Evolutionary conservation across 1,140 invertebrate genomes (phyloP), one percentile per base, ranked within the genome.

Genomic region (Drosophila parabipectinata): DNA sequence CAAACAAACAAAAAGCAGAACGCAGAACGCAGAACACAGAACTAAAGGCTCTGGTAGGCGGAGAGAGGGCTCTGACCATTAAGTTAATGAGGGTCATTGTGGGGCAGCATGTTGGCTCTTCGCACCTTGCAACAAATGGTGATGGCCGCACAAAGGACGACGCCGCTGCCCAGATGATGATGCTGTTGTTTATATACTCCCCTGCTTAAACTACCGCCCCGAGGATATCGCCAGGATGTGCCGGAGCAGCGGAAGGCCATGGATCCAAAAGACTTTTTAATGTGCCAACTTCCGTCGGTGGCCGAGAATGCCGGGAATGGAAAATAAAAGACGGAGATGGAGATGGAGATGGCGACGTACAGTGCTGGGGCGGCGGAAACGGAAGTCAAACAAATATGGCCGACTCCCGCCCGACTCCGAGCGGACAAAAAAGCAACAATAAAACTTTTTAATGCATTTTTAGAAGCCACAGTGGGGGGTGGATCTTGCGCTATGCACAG

Each of bases 321-420:
- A 64, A 32, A 30, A 18, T 30, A 67, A 61, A 64, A 28, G 34
- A 18, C 54, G 61, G 53, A 47, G 71, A n/a, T 56, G 61, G 53
- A 47, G 71, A 62, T 48, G 57, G 47, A 48, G 71, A 58, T 30
- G 60, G 51, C 28, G 48, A 64, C 53, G 53, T 44, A 56, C 41
- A 26, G 41, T 45, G 34, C 74, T 55, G 56, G 26, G 5, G 26
- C 59, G 69, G 55, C 80, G 80, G 81, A 84, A 84, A 80, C 80
- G 81, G 80, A 84, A 84, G 81, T 67, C 80, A 84, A 84, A 84
- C 80, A 84, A 84, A 84, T 85, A 84, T 85, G 80, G 80, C 80
- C 72, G 79, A 62, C 73, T 45, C 73, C 77, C 62, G 62, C 54
- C 44, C 34, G 18, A 18, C 18, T 18, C 18, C 18, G 28, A 34